phyloP scores from a whole-genome alignment of 2,888 invertebrate species.

The Catocala nupta region DNA sequence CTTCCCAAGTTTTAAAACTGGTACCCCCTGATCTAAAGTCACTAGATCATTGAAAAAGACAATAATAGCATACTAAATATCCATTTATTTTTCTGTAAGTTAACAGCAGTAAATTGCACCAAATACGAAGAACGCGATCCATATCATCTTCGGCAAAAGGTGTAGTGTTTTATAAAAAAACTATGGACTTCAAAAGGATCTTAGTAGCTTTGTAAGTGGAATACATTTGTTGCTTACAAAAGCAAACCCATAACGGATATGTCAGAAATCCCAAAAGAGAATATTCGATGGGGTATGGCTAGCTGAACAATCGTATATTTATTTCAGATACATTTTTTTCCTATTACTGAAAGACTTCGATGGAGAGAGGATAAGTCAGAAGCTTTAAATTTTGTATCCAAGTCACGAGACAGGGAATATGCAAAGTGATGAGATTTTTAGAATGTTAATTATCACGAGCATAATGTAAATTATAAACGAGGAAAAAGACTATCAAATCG shows the following conservation, averaged over 20 bases:
- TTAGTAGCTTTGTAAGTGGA: slow-evolving; percentile 7
- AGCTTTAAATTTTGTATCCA: too few relatives aligned
- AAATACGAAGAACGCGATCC: slow-evolving; percentile 1
- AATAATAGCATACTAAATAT: too few relatives aligned
- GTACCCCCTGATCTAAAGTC: too few relatives aligned
- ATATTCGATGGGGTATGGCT: background rate
- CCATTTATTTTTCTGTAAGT: background rate
- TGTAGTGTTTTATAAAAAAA: slow-evolving; percentile 10
- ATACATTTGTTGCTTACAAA: slow-evolving; percentile 14
- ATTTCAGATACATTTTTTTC: background rate
- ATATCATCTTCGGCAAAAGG: slow-evolving; percentile 3
- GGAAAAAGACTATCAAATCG: too few relatives aligned
- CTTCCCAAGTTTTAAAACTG: too few relatives aligned
- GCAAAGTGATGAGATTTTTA: too few relatives aligned
- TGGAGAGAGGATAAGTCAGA: too few relatives aligned
- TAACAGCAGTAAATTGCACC: background rate
- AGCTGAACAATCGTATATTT: background rate
- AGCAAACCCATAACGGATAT: slow-evolving; percentile 2
- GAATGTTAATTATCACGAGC: too few relatives aligned
- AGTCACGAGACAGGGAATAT: too few relatives aligned
- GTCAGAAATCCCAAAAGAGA: background rate
- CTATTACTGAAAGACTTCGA: background rate
- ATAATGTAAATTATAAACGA: too few relatives aligned
- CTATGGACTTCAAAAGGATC: slow-evolving; percentile 13
- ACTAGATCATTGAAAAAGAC: too few relatives aligned